Conservation (phyloP, 2,888 invertebrate species). For the Lithophane leautieri region DNA sequence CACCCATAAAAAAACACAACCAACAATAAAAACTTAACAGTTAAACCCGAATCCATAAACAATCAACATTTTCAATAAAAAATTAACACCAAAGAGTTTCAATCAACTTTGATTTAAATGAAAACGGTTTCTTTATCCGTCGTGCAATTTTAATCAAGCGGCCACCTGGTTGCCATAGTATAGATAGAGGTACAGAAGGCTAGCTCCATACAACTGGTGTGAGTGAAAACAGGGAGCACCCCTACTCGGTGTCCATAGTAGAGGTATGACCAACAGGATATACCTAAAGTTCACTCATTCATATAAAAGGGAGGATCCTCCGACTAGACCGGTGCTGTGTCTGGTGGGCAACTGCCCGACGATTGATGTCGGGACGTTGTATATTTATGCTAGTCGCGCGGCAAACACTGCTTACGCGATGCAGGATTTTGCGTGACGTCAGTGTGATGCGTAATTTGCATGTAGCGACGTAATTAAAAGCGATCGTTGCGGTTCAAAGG, state of each 20-base stretch:
- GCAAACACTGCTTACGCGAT: too few species aligned
- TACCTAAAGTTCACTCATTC: too few species aligned
- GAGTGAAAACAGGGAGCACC: neutral
- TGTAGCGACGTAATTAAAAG: too few species aligned
- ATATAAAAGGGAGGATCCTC: too few species aligned
- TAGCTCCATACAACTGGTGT: neutral
- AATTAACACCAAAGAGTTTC: slow-evolving; percentile 46
- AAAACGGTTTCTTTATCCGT: slow-evolving; percentile 58
- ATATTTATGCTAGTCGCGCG: too few species aligned
- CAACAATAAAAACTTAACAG: slow-evolving; percentile 8
- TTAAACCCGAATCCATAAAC: slow-evolving; percentile 30
- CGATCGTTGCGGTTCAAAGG: too few species aligned
- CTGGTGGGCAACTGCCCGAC: too few species aligned
- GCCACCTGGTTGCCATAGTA: slow-evolving; percentile 45
- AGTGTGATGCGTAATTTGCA: too few species aligned
- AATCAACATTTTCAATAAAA: slow-evolving; percentile 51
- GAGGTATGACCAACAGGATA: too few species aligned
- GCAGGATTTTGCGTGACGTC: too few species aligned
- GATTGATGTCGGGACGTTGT: too few species aligned
- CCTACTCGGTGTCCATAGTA: neutral
- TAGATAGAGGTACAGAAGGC: slow-evolving; percentile 9
- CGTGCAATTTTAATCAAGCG: slow-evolving; percentile 66
- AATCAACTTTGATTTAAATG: slow-evolving; percentile 57
- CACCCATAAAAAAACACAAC: neutral
- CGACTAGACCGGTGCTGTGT: too few species aligned